Conservation (phyloP, 2,888 invertebrate genomes). For the Aspidapion aeneum region DNA sequence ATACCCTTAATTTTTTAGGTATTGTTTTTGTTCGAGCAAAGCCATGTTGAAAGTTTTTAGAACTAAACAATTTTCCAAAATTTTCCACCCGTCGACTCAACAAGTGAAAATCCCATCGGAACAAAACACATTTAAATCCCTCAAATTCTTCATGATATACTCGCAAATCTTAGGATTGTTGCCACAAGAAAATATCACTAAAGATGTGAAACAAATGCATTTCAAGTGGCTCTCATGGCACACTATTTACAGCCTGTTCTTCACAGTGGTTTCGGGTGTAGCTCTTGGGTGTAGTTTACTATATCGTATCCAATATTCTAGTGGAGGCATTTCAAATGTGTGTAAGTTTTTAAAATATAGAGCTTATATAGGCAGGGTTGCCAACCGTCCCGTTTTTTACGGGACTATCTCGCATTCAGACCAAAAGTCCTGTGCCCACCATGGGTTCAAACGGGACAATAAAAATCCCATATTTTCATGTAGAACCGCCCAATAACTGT, state of each 20-base stretch:
- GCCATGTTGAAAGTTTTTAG: not conserved
- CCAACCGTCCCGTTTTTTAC: too few species aligned
- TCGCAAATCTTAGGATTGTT: constrained; percentile 20
- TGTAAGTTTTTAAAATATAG: too few species aligned
- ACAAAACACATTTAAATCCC: constrained; percentile 16
- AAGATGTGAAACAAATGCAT: constrained; percentile 20
- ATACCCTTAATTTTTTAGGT: too few species aligned
- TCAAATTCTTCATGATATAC: constrained; percentile 23
- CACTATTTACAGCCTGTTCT: constrained; percentile 19
- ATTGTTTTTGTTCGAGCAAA: too few species aligned
- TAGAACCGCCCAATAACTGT: too few species aligned
- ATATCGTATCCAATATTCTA: constrained; percentile 12
- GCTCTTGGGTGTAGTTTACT: constrained; percentile 16
- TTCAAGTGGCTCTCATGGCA: constrained; percentile 28
- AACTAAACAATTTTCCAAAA: not conserved
- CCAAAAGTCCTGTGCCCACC: too few species aligned
- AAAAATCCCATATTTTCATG: too few species aligned
- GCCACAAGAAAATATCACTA: constrained; percentile 22
- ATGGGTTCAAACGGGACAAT: too few species aligned
- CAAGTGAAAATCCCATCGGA: not conserved
- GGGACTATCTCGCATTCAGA: too few species aligned
- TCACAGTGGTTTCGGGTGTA: constrained; percentile 5
- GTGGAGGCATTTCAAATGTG: not conserved
- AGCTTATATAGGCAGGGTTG: too few species aligned
- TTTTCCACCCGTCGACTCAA: not conserved